Evolutionary conservation across 2,797 vertebrate genomes (phyloP).

Genomic region (Lithobates pipiens): DNA sequence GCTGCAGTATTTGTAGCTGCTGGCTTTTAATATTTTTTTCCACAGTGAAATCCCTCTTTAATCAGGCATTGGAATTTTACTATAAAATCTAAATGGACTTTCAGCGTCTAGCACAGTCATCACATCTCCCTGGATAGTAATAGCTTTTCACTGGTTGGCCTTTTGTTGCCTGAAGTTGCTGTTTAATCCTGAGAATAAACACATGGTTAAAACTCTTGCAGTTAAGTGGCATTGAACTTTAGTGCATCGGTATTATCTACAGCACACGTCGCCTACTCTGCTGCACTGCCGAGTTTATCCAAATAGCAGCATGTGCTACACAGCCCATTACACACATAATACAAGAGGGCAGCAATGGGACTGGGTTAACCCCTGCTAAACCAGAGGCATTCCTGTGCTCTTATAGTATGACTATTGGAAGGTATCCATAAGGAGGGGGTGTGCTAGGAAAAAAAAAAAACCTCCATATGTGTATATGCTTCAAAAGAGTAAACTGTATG

Average conservation of each 20-base stretch:
- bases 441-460: constrained; percentile 28
- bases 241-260: constrained; percentile 13
- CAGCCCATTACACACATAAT: constrained; percentile 27
- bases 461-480: constrained; percentile 40
- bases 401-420: constrained; percentile 3
- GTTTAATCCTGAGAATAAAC: constrained; percentile 7
- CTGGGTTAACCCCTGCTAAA: constrained; percentile 42
- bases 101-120: background rate
- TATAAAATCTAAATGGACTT: background rate
- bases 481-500: constrained; percentile 16
- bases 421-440: constrained; percentile 20
- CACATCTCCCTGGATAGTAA: background rate
- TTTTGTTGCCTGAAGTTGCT: background rate
- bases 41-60: too few relatives aligned
- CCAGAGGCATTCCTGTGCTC: background rate
- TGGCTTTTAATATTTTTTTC: too few relatives aligned
- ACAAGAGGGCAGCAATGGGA: background rate
- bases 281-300: constrained; percentile 43
- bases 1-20: too few relatives aligned
- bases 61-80: too few relatives aligned
- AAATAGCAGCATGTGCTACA: constrained; percentile 40
- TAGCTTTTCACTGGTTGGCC: too few relatives aligned
- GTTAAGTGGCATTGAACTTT: constrained; percentile 53
- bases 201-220: background rate
- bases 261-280: constrained; percentile 20